Evolutionary conservation across 2,113 vertebrate genomes (phyloP).

Genomic region (Pseudorhombus dupliciocellatus): DNA sequence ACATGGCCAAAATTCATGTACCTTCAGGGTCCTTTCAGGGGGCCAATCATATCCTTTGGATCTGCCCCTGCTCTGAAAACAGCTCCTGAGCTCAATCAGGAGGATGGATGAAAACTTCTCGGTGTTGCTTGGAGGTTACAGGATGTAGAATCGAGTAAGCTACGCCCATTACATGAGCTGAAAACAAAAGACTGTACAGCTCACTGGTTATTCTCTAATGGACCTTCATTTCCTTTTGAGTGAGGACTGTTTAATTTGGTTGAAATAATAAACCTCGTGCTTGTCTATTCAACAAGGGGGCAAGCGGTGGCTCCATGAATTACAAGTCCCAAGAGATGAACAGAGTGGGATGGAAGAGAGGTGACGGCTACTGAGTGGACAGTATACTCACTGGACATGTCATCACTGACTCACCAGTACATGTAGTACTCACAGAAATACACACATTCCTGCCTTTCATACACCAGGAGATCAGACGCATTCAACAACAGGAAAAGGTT

Average conservation of each 20-base stretch:
- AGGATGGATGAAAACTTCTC: conserved; percentile 18
- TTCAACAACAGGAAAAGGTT: too few species aligned
- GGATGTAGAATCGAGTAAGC: conserved; percentile 34
- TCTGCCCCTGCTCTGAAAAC: not conserved
- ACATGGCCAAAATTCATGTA: too few species aligned
- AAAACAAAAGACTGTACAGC: conserved; percentile 57
- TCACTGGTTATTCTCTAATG: conserved; percentile 50
- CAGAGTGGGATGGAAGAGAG: conserved; percentile 30
- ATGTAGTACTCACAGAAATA: too few species aligned
- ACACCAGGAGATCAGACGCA: too few species aligned
- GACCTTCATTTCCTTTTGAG: conserved; percentile 30
- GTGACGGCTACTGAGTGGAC: conserved; percentile 2
- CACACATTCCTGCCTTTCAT: too few species aligned
- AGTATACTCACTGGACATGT: too few species aligned
- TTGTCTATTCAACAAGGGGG: conserved; percentile 21
- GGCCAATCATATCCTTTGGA: too few species aligned
- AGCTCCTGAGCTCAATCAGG: conserved; percentile 12
- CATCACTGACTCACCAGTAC: too few species aligned
- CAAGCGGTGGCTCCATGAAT: conserved; percentile 32
- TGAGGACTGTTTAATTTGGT: conserved; percentile 48
- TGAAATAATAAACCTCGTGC: conserved; percentile 62
- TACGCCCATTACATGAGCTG: conserved; percentile 44
- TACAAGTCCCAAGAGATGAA: conserved; percentile 11
- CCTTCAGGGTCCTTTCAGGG: too few species aligned
- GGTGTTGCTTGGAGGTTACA: conserved; percentile 5